phyloP scores from a whole-genome alignment of 1,140 invertebrate genomes.

The Odontomachus brunneus region DNA sequence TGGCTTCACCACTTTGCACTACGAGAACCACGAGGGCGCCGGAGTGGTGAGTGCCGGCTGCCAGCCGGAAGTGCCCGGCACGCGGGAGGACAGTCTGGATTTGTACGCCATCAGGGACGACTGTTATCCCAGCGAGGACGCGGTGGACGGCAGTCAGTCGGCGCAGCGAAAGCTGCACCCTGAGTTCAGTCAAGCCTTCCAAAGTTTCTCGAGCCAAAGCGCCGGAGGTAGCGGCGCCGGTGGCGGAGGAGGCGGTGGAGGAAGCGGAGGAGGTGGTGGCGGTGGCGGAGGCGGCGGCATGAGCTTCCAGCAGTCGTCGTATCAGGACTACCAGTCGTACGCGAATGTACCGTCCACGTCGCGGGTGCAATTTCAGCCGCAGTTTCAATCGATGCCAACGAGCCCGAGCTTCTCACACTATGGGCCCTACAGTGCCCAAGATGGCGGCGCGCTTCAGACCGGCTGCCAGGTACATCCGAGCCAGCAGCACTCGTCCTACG shows the following conservation, averaged over 20 bases:
- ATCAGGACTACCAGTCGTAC: conserved; percentile 76
- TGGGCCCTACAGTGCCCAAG: conserved; percentile 72
- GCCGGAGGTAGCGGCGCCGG: conserved; percentile 12
- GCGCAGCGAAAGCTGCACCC: conserved; percentile 79
- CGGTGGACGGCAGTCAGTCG: conserved; percentile 74
- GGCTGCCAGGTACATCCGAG: conserved; percentile 68
- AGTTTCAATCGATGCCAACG: conserved; percentile 74
- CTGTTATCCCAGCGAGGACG: conserved; percentile 88
- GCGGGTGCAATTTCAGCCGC: conserved; percentile 79
- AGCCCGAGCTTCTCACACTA: conserved; percentile 80
- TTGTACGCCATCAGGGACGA: conserved; percentile 89
- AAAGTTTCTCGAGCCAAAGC: conserved; percentile 72
- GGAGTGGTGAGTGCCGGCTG: conserved; percentile 69
- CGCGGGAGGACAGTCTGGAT: conserved; percentile 88
- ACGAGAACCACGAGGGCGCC: conserved; percentile 78
- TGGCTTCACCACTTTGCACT: conserved; percentile 89
- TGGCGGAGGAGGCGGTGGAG: not conserved
- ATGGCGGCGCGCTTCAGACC: conserved; percentile 62
- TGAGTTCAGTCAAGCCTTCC: conserved; percentile 81
- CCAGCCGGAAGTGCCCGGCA: conserved; percentile 84
- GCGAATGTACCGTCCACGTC: conserved; percentile 81
- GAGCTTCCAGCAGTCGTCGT: conserved; percentile 69
- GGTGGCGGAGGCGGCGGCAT: conserved; percentile 51
- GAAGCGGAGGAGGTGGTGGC: not conserved
- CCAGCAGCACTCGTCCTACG: conserved; percentile 71